These are phyloP conservation scores for Nipponacmea schrenckii DNA, from an alignment of 2,888 invertebrate genomes.

Conservation along the genomic window DNA sequence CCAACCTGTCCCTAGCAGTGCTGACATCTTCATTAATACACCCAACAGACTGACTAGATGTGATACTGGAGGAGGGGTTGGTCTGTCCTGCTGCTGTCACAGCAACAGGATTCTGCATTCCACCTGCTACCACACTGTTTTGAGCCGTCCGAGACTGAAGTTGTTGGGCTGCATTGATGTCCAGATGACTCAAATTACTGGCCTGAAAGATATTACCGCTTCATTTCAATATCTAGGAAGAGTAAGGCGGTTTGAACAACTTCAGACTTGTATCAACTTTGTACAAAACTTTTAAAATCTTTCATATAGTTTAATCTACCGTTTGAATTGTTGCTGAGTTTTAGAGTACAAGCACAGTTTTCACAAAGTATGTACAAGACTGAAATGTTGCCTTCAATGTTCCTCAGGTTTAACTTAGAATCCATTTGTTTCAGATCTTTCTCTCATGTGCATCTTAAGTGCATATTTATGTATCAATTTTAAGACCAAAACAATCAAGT, in stretches of 20 bases:
- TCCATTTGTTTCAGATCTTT: no score
- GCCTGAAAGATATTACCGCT: conserved; percentile 29
- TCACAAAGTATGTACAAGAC: no score
- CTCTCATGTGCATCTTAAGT: no score
- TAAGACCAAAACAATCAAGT: no score
- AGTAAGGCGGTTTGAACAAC: background rate
- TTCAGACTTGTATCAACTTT: background rate
- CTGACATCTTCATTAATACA: conserved; percentile 41
- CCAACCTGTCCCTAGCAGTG: conserved; percentile 41
- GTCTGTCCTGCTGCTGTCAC: conserved; percentile 23
- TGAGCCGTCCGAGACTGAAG: conserved; percentile 18
- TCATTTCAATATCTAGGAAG: background rate
- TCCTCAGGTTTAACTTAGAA: no score
- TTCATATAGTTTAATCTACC: no score
- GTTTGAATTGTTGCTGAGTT: no score
- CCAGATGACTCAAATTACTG: conserved; percentile 42
- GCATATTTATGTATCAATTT: no score
- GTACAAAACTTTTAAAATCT: conserved; percentile 14
- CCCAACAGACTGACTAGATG: conserved; percentile 33
- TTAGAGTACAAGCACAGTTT: no score
- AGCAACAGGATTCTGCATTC: conserved; percentile 13
- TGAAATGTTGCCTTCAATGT: no score
- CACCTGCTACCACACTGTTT: conserved; percentile 5
- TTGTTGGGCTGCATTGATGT: conserved; percentile 54
- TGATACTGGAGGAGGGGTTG: conserved; percentile 27